Base-by-base conservation (phyloP, 2,113 vertebrate species). In the Microtus richardsoni region DNA sequence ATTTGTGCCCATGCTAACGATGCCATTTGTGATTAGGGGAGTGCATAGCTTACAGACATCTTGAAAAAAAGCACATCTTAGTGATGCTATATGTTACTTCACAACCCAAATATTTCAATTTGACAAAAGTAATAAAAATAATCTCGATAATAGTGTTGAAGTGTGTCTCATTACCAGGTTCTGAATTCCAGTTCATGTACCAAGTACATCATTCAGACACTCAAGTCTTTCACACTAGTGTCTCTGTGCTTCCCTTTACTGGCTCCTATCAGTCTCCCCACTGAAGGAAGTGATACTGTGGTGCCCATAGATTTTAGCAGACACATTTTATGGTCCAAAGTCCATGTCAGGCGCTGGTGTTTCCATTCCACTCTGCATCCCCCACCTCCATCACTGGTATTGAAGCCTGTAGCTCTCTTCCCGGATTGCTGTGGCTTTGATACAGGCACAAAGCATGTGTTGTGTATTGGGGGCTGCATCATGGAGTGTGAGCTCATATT, bases 61-160 rank as follows among this genome's bases (percentile, higher is more conserved):
- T 78, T 93, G 88, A 24, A 91, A 74, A 74, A 49, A 1, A 66
- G 44, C 49, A 49, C 41, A 68, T 54, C 71, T 89, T 83, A 83
- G 54, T 64, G 24, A 47, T 14, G 71, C 3, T 66, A 16, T 77
- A 14, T 94, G 54, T 92, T 88, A 86, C 22, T n/a, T 84, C 4
- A 19, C 14, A 9, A 52, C 4, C 14, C 62, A 85, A 94, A n/a
- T 12, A 91, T 82, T 92, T 95, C 16, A 77, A 79, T 83, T 75
- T 39, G 28, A 66, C 58, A 26, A 88, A 93, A 78, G 75, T 66
- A 49, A 39, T 82, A 75, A 54, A 68, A 93, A 49, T 70, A 74
- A 83, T 78, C 85, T 88, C 36, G 60, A 58, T 89, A 68, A 68
- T 73, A 79, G 83, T 80, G 77, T 93, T 66, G 52, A 91, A 94